Evolutionary conservation across 2,797 vertebrate genomes (phyloP), one percentile per base, ranked within the genome.

Genomic region (Parotocinclus haroldoi): DNA sequence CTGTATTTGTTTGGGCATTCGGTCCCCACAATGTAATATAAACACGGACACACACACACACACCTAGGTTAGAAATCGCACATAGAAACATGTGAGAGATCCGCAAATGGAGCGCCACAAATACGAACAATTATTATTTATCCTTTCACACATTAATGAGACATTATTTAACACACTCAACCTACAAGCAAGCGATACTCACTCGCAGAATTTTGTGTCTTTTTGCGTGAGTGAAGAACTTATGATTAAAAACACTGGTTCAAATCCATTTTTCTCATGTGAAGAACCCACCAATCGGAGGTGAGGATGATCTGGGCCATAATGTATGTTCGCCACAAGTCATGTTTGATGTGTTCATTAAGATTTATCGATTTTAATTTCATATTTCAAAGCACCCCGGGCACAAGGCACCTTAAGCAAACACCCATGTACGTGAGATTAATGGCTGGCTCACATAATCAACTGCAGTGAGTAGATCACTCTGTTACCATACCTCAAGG

Each of bases 371-470:
- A 74, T 74, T 74, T 69, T 71, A 59, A 74, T 74, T 74, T 69
- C 62, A 74, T 74, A 74, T 74, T 74, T 64, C 61, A 54, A 69
- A 66, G 39, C 66, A 69, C 72, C 72, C 49, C 72, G 13, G 72
- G 72, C 72, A n/a, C 37, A 27, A 40, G 67, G 60, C 66, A 74
- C 72, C 72, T 65, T 64, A 65, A 74, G 72, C 66, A 63, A 71
- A 67, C 60, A 64, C 56, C 68, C 68, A 46, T 71, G 68, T 81
- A 78, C 79, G 83, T 83, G 83, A 82, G 83, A 87, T 87, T 80
- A 81, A 84, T 88, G 84, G 86, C 85, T 81, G 83, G 83, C 72
- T 82, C 78, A 79, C 72, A 73, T 71, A 66, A 81, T 79, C 40
- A 36, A 73, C 68, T 45, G 55, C 55, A 58, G 76, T 73, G 80